A percentile compares a stretch with the other conserved stretches of the same genome.
Conservation (phyloP, 2,888 invertebrate genomes). For the Tetrapedia diversipes region DNA sequence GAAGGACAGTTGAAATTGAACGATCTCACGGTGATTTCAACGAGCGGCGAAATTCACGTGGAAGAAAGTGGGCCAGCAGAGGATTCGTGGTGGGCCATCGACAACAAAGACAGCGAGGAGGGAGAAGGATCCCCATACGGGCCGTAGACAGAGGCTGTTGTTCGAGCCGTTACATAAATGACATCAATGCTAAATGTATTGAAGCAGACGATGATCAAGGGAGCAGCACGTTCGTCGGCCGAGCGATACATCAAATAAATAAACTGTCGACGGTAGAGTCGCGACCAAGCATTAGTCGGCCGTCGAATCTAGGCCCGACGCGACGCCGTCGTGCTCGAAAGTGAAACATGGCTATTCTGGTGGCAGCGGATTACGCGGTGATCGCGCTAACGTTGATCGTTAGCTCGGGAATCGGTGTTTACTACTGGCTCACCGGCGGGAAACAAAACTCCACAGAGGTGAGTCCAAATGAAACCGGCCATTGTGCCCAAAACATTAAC, state of each 20-base stretch:
- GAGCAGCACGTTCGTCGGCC: not conserved
- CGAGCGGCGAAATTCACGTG: not conserved
- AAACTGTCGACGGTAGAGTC: not conserved
- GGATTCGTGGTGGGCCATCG: no score
- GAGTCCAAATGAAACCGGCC: no score
- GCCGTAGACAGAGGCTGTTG: no score
- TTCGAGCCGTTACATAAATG: slow-evolving; percentile 9
- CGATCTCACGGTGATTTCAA: not conserved
- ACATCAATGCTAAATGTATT: not conserved
- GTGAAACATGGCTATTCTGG: slow-evolving; percentile 83
- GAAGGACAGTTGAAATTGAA: not conserved
- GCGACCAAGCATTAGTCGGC: not conserved
- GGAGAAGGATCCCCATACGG: not conserved
- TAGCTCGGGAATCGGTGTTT: slow-evolving; percentile 91
- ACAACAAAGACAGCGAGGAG: no score
- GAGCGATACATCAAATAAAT: slow-evolving; percentile 6
- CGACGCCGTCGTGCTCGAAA: not conserved
- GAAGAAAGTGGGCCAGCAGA: no score
- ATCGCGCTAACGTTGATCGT: slow-evolving; percentile 88
- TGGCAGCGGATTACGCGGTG: slow-evolving; percentile 90
- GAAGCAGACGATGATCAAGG: not conserved
- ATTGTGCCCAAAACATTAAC: no score
- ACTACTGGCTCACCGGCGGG: slow-evolving; percentile 92
- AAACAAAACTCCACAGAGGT: slow-evolving; percentile 92
- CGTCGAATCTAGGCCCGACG: slow-evolving; percentile 15